Evolutionary conservation across 1,140 invertebrate species (phyloP), one percentile per base, ranked within the genome.

Genomic region (Pseudomyrmex pallidus): DNA sequence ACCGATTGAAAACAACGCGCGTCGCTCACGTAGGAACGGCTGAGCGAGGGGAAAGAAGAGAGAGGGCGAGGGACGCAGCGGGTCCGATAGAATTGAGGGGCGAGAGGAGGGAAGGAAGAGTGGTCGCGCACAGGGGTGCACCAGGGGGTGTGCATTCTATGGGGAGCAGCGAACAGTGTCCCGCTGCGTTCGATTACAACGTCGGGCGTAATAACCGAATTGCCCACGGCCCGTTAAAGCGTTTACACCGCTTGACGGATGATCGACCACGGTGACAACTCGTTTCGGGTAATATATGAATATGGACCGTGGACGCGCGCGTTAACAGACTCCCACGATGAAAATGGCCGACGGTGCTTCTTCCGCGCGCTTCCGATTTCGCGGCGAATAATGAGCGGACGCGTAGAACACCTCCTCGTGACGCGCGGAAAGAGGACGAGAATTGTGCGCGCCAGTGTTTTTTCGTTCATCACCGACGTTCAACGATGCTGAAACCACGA

Each of bases 141-240:
- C 48, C 59, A 52, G 83, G 74, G 74, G 83, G 74, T 4, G 35
- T 82, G 82, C 57, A 67, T 80, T 67, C 63, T 83, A 77, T 77
- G 72, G 57, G 72, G 80, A 80, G 76, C 76, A 80, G 44, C 70
- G 82, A 66, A 66, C 70, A 72, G 80, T 88, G 87, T 86, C 87
- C 87, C 84, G 87, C 76, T 77, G 82, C 88, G 88, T 89, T 90
- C 88, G 88, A 90, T 90, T 87, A 87, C 88, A 90, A 89, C 88
- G 88, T 85, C 88, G 88, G 84, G 82, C 85, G 87, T 88, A 90
- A 91, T 91, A 92, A 92, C 87, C 87, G 87, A 91, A 91, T 92
- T 91, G 90, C 85, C 88, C 89, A 85, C 90, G 90, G 90, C 86
- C 88, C 88, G 90, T 90, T 89, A 90, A 91, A 90, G 89, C 91